Percentiles rank a stretch among this genome's conserved stretches.
phyloP scores from a whole-genome alignment of 2,113 vertebrate species.

The Fukomys damarensis region DNA sequence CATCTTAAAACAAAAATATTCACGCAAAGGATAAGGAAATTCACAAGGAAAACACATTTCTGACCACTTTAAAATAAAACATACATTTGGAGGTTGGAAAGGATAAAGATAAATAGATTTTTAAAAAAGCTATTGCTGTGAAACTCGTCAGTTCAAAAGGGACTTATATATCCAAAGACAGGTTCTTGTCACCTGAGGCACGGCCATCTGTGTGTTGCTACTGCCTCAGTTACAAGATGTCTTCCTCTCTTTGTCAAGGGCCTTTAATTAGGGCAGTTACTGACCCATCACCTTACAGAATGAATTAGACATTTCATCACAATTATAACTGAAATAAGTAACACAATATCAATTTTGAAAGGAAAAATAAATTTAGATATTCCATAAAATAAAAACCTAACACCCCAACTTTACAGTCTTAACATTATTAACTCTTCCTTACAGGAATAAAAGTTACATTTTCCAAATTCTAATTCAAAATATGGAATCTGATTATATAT shows the following conservation, averaged over 20 bases:
- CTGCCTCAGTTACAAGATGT: not conserved
- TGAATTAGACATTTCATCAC: slow-evolving; percentile 42
- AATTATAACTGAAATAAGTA: slow-evolving; percentile 32
- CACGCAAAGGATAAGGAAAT: not conserved
- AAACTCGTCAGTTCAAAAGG: not conserved
- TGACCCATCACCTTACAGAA: slow-evolving; percentile 22
- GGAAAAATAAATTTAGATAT: slow-evolving; percentile 20
- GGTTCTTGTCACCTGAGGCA: not conserved
- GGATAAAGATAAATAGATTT: not conserved
- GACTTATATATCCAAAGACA: not conserved
- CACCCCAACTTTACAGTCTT: slow-evolving; percentile 41
- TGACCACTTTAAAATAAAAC: not conserved
- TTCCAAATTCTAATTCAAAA: slow-evolving; percentile 33
- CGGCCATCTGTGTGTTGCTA: not conserved
- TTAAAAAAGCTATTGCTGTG: not conserved
- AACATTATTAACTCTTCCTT: not conserved
- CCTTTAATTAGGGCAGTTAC: slow-evolving; percentile 34
- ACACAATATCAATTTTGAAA: slow-evolving; percentile 1
- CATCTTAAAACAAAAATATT: slow-evolving; percentile 39
- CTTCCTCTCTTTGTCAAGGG: not conserved
- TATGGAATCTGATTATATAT: slow-evolving; percentile 15
- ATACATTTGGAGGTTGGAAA: not conserved
- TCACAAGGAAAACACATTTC: slow-evolving; percentile 37
- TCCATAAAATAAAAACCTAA: slow-evolving; percentile 41
- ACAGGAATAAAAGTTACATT: slow-evolving; percentile 37